Percentiles rank a stretch among this genome's conserved stretches.
Evolutionary conservation across 2,888 invertebrate species (phyloP).

Genomic region (Seira musarum): DNA sequence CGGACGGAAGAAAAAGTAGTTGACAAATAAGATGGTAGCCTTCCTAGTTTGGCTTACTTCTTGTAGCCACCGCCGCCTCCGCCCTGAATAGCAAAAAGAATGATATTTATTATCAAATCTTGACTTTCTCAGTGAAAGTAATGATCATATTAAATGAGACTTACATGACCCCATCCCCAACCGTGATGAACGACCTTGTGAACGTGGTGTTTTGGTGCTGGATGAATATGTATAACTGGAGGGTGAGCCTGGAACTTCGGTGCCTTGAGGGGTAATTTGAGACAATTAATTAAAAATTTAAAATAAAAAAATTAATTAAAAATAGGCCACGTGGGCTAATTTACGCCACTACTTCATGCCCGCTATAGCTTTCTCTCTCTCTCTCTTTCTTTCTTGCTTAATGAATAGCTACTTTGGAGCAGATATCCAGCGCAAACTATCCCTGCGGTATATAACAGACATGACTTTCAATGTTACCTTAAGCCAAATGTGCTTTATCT

Average conservation of each 20-base stretch:
- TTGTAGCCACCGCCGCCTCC: constrained; percentile 42
- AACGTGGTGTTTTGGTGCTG: constrained; percentile 44
- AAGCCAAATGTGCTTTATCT: constrained; percentile 53
- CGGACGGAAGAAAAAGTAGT: constrained; percentile 15
- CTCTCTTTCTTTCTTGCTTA: too few species aligned
- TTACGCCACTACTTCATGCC: too few species aligned
- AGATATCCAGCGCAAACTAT: too few species aligned
- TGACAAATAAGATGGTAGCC: neutral
- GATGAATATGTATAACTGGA: constrained; percentile 53
- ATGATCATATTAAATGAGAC: neutral
- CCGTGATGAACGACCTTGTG: constrained; percentile 41
- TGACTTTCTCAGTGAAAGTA: too few species aligned
- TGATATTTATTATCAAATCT: neutral
- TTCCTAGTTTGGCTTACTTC: constrained; percentile 14
- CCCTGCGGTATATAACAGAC: too few species aligned
- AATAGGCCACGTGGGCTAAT: too few species aligned
- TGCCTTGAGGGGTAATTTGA: too few species aligned
- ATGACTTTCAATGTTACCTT: too few species aligned
- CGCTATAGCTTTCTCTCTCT: too few species aligned
- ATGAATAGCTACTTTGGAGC: too few species aligned
- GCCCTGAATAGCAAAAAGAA: constrained; percentile 15
- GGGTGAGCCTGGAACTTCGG: constrained; percentile 48
- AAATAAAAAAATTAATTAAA: too few species aligned
- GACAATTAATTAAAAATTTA: too few species aligned
- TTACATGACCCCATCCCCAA: constrained; percentile 56